Base-by-base conservation (phyloP, 2,888 invertebrate genomes). In the Octonoba sinensis region DNA sequence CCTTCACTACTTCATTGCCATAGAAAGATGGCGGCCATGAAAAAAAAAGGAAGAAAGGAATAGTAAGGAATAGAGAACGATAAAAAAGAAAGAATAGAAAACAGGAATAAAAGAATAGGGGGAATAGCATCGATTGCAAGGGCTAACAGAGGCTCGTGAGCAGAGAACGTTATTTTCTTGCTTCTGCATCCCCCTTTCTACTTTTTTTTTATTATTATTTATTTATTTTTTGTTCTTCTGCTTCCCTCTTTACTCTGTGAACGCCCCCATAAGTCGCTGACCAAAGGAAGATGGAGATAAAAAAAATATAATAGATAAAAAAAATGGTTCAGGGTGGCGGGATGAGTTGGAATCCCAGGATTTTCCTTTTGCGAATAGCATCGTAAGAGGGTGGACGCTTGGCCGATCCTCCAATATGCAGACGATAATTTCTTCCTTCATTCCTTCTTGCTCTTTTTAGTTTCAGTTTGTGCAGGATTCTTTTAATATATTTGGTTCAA, bases 241-340 rank as follows among this genome's bases (percentile, higher is more conserved):
- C 73, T 62, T 73, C 73, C 73, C 73, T 81, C 79, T 81, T 81
- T 81, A 81, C 73, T 81, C 79, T 81, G 73, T 81, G 75, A 74
- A 82, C 75, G 81, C 75, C 81, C 74, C 74, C 75, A 82, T 82
- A 82, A 82, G 81, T 82, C 75, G 81, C 74, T 75, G 81, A 82
- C 81, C 81, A 75, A 66, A 75, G 75, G 74, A 71, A 82, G 81
- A 75, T 74, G 81, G 70, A 59, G 74, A 71, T 74, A 64, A 59
- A 72, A 70, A 62, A 81, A 73, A 79, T 64, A 73, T 72, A 73
- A 81, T 62, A 73, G 72, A 81, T 73, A 73, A 81, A 81, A 81
- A 62, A 36, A 77, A 69, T 77, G 70, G 59, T 60, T 67, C 46
- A 67, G 75, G 59, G 76, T 72, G 66, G 67, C 56, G 79, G 73